Conservation (phyloP, 2,888 invertebrate species). For the Hetaerina titia region DNA sequence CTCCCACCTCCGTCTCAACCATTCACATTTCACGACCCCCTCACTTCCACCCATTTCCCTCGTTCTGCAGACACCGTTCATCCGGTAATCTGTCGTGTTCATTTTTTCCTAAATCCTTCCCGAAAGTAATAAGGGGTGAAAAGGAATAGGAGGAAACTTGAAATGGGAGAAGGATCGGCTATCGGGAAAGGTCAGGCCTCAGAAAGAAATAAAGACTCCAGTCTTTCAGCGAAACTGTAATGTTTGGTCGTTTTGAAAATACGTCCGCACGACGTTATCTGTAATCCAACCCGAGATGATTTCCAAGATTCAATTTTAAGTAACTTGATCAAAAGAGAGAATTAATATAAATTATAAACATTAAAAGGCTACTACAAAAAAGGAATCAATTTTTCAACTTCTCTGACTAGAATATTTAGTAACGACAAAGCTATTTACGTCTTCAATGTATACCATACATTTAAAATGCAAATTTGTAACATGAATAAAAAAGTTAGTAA, state of each 20-base stretch:
- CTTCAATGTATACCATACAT: no score
- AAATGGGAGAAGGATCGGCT: background rate
- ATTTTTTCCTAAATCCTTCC: background rate
- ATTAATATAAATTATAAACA: no score
- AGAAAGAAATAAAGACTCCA: no score
- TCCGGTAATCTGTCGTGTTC: background rate
- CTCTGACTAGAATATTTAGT: no score
- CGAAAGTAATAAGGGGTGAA: background rate
- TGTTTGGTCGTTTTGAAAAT: background rate
- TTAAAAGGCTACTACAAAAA: no score
- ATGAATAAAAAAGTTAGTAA: no score
- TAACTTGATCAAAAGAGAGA: no score
- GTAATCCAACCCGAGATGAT: background rate
- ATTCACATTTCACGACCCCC: background rate
- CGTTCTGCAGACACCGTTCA: background rate
- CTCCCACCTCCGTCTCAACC: background rate
- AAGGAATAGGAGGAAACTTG: background rate
- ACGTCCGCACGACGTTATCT: no score
- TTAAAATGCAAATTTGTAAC: no score
- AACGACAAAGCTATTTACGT: no score
- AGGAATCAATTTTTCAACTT: no score
- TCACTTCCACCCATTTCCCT: background rate
- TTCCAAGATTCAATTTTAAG: background rate
- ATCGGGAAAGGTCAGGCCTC: background rate
- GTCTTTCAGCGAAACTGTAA: no score